A percentile compares a stretch with the other conserved stretches of the same genome.
These are phyloP conservation scores for Notolepis coatsorum DNA, from an alignment of 2,797 vertebrate species.

Conservation along the genomic window DNA sequence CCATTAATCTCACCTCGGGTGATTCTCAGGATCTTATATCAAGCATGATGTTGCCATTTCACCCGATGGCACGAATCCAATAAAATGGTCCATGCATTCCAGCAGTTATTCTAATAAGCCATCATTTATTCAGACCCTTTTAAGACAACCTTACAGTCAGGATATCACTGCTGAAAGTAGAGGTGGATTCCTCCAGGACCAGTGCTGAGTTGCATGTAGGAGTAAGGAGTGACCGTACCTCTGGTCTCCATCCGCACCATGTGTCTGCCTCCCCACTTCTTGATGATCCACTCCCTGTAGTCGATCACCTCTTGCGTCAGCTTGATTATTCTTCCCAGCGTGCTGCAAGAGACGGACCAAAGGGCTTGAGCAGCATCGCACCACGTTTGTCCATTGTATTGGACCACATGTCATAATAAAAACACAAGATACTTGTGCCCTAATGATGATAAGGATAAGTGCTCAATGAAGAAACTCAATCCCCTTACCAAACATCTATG, in stretches of 20 bases:
- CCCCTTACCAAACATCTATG: no score
- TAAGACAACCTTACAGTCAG: neutral
- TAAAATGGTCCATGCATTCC: no score
- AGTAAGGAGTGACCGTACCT: constrained; percentile 78
- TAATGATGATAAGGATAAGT: no score
- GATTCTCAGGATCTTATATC: no score
- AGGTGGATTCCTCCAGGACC: neutral
- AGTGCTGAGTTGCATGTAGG: neutral
- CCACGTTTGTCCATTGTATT: no score
- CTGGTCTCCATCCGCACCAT: constrained; percentile 75
- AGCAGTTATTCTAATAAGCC: no score
- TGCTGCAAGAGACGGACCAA: constrained; percentile 77
- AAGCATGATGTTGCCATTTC: no score
- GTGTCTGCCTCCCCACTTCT: constrained; percentile 91
- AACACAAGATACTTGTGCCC: no score
- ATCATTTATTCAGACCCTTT: neutral
- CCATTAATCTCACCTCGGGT: no score
- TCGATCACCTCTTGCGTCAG: constrained; percentile 97
- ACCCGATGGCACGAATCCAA: no score
- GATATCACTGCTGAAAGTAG: neutral
- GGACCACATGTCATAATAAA: neutral
- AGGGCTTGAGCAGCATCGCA: neutral
- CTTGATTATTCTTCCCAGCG: constrained; percentile 95
- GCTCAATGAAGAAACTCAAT: no score
- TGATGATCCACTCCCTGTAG: constrained; percentile 96